Evolutionary conservation across 2,888 invertebrate genomes (phyloP).

Genomic region (Poecilus cupreus): DNA sequence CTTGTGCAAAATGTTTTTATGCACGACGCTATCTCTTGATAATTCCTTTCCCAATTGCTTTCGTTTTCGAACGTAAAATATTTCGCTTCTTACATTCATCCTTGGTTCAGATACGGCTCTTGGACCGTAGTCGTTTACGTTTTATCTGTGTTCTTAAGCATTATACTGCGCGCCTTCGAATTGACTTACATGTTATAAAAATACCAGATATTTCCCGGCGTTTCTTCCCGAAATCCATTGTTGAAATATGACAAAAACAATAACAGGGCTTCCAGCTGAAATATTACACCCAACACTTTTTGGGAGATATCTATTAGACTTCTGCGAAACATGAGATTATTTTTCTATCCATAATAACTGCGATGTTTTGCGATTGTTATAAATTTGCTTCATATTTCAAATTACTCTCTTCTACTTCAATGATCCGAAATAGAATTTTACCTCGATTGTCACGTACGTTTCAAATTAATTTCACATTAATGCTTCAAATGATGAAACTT

Average conservation of each 20-base stretch:
- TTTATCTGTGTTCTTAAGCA: constrained; percentile 32
- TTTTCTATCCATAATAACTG: too few species aligned
- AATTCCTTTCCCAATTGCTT: constrained; percentile 44
- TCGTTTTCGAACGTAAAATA: constrained; percentile 50
- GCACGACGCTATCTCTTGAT: constrained; percentile 45
- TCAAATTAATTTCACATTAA: too few species aligned
- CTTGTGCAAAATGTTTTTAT: constrained; percentile 44
- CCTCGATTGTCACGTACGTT: too few species aligned
- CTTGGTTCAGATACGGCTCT: constrained; percentile 13
- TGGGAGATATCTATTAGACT: neutral
- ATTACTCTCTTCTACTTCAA: too few species aligned
- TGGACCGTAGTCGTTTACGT: constrained; percentile 20
- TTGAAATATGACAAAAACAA: constrained; percentile 37
- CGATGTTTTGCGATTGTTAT: too few species aligned
- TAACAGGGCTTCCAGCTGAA: neutral
- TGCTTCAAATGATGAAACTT: neutral
- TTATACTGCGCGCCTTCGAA: constrained; percentile 5
- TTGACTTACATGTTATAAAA: constrained; percentile 38
- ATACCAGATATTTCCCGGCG: neutral
- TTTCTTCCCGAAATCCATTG: neutral
- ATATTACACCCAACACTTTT: neutral
- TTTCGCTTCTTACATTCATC: constrained; percentile 42
- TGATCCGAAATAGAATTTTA: too few species aligned
- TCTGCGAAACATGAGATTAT: too few species aligned
- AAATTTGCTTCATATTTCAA: too few species aligned